Conservation (phyloP, 2,888 invertebrate species). For the Morpho deidamia region DNA sequence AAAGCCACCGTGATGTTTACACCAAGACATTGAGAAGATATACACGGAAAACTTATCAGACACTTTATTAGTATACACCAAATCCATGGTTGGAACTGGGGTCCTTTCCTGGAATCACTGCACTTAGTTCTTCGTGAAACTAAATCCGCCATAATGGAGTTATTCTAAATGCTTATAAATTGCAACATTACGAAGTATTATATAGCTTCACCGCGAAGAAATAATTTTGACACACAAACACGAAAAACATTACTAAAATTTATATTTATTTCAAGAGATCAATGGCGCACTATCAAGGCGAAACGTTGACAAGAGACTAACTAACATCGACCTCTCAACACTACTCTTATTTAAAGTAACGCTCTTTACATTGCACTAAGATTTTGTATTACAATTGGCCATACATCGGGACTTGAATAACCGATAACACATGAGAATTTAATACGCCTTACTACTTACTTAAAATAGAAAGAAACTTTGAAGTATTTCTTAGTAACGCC, state of each 20-base stretch:
- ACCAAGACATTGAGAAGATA: constrained; percentile 51
- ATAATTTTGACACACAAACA: constrained; percentile 36
- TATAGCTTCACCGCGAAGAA: constrained; percentile 36
- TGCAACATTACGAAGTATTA: constrained; percentile 57
- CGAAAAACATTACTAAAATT: constrained; percentile 53
- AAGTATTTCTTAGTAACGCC: constrained; percentile 57
- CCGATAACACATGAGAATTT: constrained; percentile 42
- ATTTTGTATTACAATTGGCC: constrained; percentile 29
- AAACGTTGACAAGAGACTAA: constrained; percentile 63
- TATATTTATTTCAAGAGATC: constrained; percentile 43
- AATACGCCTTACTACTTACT: constrained; percentile 59
- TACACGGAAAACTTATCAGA: constrained; percentile 54
- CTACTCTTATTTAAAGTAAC: constrained; percentile 44
- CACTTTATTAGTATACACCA: constrained; percentile 56
- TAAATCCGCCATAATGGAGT: constrained; percentile 49
- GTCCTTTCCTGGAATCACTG: constrained; percentile 44
- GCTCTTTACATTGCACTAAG: constrained; percentile 30
- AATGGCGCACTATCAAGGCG: constrained; percentile 66
- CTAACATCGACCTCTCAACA: constrained; percentile 37
- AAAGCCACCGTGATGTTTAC: constrained; percentile 52
- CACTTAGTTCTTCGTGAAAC: constrained; percentile 48
- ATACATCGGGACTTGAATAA: constrained; percentile 32
- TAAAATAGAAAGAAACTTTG: constrained; percentile 60
- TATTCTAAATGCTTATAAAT: constrained; percentile 32
- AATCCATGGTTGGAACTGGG: constrained; percentile 53